Conservation (phyloP, 2,797 vertebrate genomes). For the Silurus aristotelis region DNA sequence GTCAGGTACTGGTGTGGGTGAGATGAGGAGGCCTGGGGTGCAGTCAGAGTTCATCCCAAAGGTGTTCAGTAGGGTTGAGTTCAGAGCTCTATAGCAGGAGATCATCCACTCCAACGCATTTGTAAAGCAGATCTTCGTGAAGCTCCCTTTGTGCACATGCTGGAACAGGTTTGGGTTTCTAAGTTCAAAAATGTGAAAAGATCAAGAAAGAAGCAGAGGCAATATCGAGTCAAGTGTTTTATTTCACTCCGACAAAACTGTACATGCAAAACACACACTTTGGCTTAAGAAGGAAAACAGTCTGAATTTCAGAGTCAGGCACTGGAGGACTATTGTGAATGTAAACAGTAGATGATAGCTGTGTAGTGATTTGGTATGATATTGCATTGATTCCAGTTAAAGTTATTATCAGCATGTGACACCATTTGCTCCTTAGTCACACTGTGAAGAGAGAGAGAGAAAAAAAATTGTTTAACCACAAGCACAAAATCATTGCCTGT, state of each 20-base stretch:
- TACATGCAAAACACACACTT: conserved; percentile 67
- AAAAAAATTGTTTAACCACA: neutral
- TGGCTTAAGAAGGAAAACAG: neutral
- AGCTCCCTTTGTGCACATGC: no score
- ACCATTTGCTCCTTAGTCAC: neutral
- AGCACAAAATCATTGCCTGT: neutral
- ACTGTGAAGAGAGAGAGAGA: neutral
- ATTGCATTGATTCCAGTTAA: conserved; percentile 39
- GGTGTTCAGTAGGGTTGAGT: no score
- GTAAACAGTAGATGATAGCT: conserved; percentile 29
- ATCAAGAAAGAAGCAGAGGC: neutral
- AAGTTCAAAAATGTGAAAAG: neutral
- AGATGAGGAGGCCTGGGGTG: no score
- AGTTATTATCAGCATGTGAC: neutral
- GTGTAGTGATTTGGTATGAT: neutral
- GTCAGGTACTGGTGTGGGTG: no score
- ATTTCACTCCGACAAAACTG: conserved; percentile 42
- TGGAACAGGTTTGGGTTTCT: no score
- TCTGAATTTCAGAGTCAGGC: conserved; percentile 20
- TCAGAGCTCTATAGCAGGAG: no score
- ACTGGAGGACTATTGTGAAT: neutral
- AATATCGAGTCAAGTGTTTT: conserved; percentile 1
- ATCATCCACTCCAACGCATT: no score
- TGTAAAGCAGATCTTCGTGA: no score
- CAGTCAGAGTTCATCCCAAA: no score